Evolutionary conservation across 2,888 invertebrate genomes (phyloP).

Genomic region (Hipparchia sbordonii): DNA sequence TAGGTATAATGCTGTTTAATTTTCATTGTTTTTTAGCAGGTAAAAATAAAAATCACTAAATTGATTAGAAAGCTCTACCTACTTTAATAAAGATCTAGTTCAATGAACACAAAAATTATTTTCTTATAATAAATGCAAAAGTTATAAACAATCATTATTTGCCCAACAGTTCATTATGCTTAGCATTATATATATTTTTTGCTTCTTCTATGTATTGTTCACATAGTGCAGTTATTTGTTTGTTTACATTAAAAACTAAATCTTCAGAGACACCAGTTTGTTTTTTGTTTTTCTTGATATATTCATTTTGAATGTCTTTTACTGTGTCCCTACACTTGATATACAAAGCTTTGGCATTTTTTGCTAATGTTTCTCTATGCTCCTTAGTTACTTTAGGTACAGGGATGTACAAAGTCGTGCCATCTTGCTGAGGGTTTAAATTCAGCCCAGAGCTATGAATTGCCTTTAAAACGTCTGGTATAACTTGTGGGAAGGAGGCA

Average conservation of each 20-base stretch:
- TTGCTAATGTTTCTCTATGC: conserved; percentile 93
- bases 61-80: background rate
- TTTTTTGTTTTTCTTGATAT: conserved; percentile 87
- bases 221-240: conserved; percentile 87
- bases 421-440: conserved; percentile 97
- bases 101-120: background rate
- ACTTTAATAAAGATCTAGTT: conserved; percentile 6
- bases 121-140: background rate
- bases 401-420: conserved; percentile 93
- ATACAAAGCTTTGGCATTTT: conserved; percentile 92
- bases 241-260: conserved; percentile 84
- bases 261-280: conserved; percentile 88
- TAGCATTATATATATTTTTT: conserved; percentile 80
- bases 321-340: conserved; percentile 90
- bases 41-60: background rate
- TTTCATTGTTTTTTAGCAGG: too few relatives aligned
- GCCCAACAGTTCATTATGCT: conserved; percentile 90
- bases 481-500: conserved; percentile 92
- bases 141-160: conserved; percentile 52
- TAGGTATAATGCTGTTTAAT: too few relatives aligned
- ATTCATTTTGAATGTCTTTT: conserved; percentile 89
- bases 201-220: conserved; percentile 84
- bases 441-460: conserved; percentile 93
- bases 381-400: conserved; percentile 97
- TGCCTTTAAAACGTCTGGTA: conserved; percentile 89